These are phyloP conservation scores for Cranoglanis bouderius DNA, from an alignment of 2,113 vertebrate species.

Conservation along the genomic window DNA sequence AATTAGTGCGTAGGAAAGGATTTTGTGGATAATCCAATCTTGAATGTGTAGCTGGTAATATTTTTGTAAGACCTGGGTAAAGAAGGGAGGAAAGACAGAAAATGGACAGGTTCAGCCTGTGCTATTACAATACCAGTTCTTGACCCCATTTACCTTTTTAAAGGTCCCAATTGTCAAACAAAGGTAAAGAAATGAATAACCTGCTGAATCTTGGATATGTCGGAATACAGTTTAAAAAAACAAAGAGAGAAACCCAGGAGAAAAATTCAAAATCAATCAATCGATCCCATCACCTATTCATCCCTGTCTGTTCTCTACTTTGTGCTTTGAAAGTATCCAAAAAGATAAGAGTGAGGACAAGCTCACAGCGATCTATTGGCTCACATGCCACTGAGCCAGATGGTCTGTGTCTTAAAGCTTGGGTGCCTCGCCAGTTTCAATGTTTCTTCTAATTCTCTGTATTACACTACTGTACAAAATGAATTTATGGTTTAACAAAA, in stretches of 20 bases:
- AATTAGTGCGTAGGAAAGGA: constrained; percentile 19
- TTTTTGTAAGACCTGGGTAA: not conserved
- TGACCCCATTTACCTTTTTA: not conserved
- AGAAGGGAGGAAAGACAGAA: not conserved
- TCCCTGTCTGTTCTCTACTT: not conserved
- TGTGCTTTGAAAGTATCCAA: not conserved
- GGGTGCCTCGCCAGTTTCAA: constrained; percentile 31
- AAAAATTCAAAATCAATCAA: not conserved
- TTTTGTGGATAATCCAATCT: constrained; percentile 20
- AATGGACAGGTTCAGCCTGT: not conserved
- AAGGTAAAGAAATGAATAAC: not conserved
- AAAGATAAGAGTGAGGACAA: constrained; percentile 25
- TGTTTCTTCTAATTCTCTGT: constrained; percentile 17
- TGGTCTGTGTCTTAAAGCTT: constrained; percentile 40
- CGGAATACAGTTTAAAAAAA: not conserved
- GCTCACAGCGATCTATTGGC: constrained; percentile 25
- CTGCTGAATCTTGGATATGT: not conserved
- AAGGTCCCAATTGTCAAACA: not conserved
- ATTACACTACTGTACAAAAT: not conserved
- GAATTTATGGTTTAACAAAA: not conserved
- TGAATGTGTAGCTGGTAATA: not conserved
- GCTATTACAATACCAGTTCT: not conserved
- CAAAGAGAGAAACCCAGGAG: not conserved
- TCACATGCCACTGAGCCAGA: constrained; percentile 23
- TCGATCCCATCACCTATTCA: not conserved